These are phyloP conservation scores for Globia sparganii DNA, from an alignment of 2,888 invertebrate species.

Conservation along the genomic window DNA sequence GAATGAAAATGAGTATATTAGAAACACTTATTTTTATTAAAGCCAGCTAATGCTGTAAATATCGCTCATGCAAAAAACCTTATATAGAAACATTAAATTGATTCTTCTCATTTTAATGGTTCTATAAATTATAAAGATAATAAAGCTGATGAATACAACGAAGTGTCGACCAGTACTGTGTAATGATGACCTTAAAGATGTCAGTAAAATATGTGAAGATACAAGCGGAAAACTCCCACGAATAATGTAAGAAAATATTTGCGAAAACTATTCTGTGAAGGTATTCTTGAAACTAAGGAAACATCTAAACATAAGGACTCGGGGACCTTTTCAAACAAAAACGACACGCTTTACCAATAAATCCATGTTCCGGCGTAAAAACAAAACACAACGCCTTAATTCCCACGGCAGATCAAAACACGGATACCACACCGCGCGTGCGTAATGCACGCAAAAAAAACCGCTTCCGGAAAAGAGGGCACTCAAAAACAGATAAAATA, in stretches of 20 bases:
- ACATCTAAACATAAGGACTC: neutral
- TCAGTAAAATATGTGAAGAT: neutral
- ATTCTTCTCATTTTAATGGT: neutral
- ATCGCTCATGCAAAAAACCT: neutral
- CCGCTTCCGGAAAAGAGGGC: conserved; percentile 66
- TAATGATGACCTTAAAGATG: too few species aligned
- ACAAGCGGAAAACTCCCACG: neutral
- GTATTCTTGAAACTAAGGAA: neutral
- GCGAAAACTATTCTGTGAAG: neutral
- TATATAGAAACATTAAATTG: neutral
- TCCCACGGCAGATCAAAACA: conserved; percentile 37
- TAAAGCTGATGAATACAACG: neutral
- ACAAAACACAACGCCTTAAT: conserved; percentile 36
- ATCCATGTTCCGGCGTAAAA: conserved; percentile 23
- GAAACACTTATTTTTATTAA: neutral
- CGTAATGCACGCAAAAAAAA: conserved; percentile 44
- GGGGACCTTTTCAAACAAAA: neutral
- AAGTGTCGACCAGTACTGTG: too few species aligned
- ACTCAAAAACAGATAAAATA: conserved; percentile 78
- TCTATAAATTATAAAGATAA: neutral
- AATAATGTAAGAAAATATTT: neutral
- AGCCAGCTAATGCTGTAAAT: neutral
- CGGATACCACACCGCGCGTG: conserved; percentile 17
- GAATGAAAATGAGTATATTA: neutral
- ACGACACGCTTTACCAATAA: neutral